phyloP scores from a whole-genome alignment of 23 tunicate genomes.

The Ascidia mentula region DNA sequence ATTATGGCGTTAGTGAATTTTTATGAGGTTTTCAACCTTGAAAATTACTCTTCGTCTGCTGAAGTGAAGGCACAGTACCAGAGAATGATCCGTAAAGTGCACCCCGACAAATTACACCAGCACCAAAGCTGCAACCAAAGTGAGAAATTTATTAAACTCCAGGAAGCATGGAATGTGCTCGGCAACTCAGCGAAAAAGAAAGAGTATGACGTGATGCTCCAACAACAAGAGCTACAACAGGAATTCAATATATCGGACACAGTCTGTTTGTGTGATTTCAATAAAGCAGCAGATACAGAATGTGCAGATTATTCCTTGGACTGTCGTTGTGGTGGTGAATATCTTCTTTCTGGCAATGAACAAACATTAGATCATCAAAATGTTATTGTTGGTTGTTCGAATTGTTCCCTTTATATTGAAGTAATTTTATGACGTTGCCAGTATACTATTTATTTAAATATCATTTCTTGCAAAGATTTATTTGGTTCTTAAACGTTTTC shows the following conservation, averaged over 20 bases:
- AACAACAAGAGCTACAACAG: neutral
- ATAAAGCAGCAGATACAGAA: neutral
- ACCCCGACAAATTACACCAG: slow-evolving; percentile 18
- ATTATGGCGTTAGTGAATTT: neutral
- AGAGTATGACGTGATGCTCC: slow-evolving; percentile 16
- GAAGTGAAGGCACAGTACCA: slow-evolving; percentile 18
- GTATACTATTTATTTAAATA: neutral
- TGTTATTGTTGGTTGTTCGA: slow-evolving; percentile 14
- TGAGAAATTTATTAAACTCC: neutral
- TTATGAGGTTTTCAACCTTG: slow-evolving; percentile 15
- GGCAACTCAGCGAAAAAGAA: neutral
- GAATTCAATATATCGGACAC: neutral
- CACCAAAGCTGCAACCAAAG: neutral
- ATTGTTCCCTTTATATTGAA: slow-evolving; percentile 16
- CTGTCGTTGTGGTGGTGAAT: slow-evolving; percentile 34
- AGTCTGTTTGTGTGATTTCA: neutral
- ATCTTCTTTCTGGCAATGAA: neutral
- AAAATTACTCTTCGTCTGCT: neutral
- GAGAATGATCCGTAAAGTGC: neutral
- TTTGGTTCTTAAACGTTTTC: too few species aligned
- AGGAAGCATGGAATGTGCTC: slow-evolving; percentile 19
- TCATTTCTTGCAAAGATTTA: neutral
- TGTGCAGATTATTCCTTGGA: neutral
- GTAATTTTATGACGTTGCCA: slow-evolving; percentile 6
- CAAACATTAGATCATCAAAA: neutral